These are phyloP conservation scores for Heteropelma amictum DNA, from an alignment of 2,888 invertebrate species.

Conservation along the genomic window DNA sequence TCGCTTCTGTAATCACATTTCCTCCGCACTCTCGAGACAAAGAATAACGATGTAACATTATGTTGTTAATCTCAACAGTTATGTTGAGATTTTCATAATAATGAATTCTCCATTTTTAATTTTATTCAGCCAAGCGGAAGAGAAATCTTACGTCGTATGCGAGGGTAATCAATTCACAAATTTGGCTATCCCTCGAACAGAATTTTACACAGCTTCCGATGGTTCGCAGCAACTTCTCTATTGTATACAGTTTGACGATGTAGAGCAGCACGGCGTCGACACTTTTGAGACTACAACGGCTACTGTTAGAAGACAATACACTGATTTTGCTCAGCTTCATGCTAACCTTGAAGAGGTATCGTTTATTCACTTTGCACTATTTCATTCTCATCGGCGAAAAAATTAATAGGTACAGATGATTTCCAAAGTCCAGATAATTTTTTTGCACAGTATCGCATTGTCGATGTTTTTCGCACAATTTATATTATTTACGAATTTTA, in stretches of 20 bases:
- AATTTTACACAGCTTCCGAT: conserved; percentile 72
- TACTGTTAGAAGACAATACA: conserved; percentile 72
- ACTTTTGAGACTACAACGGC: conserved; percentile 73
- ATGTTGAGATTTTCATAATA: too few relatives aligned
- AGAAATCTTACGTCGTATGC: conserved; percentile 70
- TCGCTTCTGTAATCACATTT: not conserved
- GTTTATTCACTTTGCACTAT: too few relatives aligned
- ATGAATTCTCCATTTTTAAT: not conserved
- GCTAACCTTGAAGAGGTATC: conserved; percentile 69
- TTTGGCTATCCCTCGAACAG: conserved; percentile 72
- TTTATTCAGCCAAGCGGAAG: conserved; percentile 67
- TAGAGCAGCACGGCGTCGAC: conserved; percentile 72
- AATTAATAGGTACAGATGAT: not conserved
- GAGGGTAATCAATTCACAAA: conserved; percentile 72
- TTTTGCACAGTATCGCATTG: too few relatives aligned
- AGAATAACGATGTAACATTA: not conserved
- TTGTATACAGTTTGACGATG: conserved; percentile 74
- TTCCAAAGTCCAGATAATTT: too few relatives aligned
- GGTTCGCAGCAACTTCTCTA: conserved; percentile 74
- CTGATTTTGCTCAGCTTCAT: conserved; percentile 72
- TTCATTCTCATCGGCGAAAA: not conserved
- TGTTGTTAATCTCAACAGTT: too few relatives aligned
- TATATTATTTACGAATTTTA: too few relatives aligned
- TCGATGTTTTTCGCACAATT: too few relatives aligned
- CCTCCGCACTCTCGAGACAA: not conserved